These are phyloP conservation scores for Orchestes rusci DNA, from an alignment of 2,888 invertebrate genomes.

Conservation along the genomic window DNA sequence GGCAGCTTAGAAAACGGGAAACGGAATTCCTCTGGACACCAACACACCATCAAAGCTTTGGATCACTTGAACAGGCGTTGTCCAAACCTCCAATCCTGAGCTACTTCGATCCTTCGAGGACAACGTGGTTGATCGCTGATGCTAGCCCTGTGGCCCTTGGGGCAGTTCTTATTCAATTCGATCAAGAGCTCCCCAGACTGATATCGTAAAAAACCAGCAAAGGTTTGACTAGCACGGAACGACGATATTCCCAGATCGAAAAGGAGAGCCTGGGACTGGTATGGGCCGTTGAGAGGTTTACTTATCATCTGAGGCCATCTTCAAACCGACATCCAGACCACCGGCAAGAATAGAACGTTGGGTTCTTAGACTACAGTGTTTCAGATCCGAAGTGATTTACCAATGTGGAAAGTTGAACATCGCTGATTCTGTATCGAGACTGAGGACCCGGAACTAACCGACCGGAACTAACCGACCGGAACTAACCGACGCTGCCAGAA, in stretches of 20 bases:
- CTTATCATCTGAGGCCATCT: conserved; percentile 38
- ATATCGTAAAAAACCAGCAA: conserved; percentile 30
- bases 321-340: conserved; percentile 29
- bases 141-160: conserved; percentile 32
- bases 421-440: conserved; percentile 30
- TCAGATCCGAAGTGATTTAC: conserved; percentile 24
- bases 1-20: conserved; percentile 8
- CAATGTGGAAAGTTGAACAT: conserved; percentile 27
- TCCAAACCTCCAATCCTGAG: conserved; percentile 24
- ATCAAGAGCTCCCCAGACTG: conserved; percentile 24
- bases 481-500: too few relatives aligned
- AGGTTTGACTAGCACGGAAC: conserved; percentile 27
- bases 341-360: conserved; percentile 29
- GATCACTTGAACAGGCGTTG: too few relatives aligned
- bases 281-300: conserved; percentile 39
- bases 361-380: conserved; percentile 26
- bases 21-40: conserved; percentile 6
- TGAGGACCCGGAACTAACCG: conserved; percentile 20
- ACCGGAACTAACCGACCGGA: too few relatives aligned
- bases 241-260: conserved; percentile 36
- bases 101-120: conserved; percentile 25
- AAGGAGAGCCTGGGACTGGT: conserved; percentile 38
- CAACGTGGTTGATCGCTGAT: conserved; percentile 29
- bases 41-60: conserved; percentile 18
- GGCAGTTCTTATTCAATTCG: conserved; percentile 30